Base-by-base conservation (phyloP, 2,797 vertebrate species). In the Muraenolepis orangiensis region DNA sequence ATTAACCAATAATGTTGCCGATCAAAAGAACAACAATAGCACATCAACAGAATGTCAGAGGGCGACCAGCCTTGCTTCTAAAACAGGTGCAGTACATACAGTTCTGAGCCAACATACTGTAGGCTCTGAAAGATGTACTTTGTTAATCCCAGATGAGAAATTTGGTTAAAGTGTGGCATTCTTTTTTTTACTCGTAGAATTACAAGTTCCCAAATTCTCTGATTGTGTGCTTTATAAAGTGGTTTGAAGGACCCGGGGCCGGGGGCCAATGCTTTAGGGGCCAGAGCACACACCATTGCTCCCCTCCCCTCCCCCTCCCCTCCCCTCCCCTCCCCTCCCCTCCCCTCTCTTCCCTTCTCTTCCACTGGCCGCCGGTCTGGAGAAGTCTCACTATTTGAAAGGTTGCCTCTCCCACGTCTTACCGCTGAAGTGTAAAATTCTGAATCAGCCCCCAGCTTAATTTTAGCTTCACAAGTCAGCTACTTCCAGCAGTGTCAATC, bases 381-480 rank as follows among this genome's bases (percentile, higher is more conserved):
- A 86, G 86, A 90, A 85, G 86, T 91, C 80, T 82, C 89, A 81
- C 87, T 85, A 85, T 89, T 76, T 72, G 16, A 76, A 23, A 28
- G 86, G 88, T 87, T 79, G 77, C 75, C 90, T 82, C 81, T 85
- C 84, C 81, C 87, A 82, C 76, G 71, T 89, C 89, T 92, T 89
- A 84, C 88, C 78, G 64, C 85, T 86, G 83, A 78, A 89, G 92
- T 93, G 92, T 78, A 88, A 93, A 89, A 93, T 94, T 92, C 93
- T 91, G 86, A 90, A 91, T 92, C 89, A 91, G 89, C 80, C 74
- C 83, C 78, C 78, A 84, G 90, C 82, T 94, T 94, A 94, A 94
- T 93, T 94, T 93, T 94, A 94, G 92, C 91, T 87, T 91, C 86
- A 87, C 90, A 92, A 91, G 84, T 93, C 93, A 90, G 87, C 89